Evolutionary conservation across 30 jellyfish, hydroid and myxozoan genomes (phyloP).

Genomic region (Cassiopea xamachana): DNA sequence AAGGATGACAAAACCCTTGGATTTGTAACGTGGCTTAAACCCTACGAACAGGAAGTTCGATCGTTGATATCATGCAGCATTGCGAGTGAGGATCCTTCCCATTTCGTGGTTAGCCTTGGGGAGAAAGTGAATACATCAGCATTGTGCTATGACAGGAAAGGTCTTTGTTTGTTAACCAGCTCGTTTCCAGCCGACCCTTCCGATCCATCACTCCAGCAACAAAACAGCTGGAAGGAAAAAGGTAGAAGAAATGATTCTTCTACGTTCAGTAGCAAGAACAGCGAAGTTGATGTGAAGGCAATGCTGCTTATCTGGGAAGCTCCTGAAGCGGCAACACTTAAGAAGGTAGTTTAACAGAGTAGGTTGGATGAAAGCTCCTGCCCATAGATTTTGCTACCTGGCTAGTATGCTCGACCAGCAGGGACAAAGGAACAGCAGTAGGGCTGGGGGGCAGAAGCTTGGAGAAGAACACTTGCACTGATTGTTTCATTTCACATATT

Average conservation of each 20-base stretch:
- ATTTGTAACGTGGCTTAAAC: constrained; percentile 67
- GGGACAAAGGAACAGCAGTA: no score
- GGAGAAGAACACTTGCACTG: no score
- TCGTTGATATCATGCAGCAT: constrained; percentile 24
- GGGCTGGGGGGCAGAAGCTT: no score
- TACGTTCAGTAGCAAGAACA: not conserved
- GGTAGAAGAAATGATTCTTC: not conserved
- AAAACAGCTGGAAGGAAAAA: not conserved
- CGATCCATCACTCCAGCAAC: constrained; percentile 7
- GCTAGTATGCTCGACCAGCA: no score
- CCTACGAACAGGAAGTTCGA: constrained; percentile 83
- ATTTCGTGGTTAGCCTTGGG: constrained; percentile 80
- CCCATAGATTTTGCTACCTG: no score
- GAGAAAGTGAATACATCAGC: constrained; percentile 63
- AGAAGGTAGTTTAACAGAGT: not conserved
- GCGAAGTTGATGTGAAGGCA: constrained; percentile 22
- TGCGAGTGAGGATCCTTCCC: constrained; percentile 31
- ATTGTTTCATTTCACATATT: no score
- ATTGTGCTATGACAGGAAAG: constrained; percentile 7
- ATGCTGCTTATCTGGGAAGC: constrained; percentile 66
- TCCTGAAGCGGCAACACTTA: constrained; percentile 41
- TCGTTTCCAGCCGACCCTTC: constrained; percentile 36
- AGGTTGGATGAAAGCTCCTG: no score
- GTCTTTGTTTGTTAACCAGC: constrained; percentile 57
- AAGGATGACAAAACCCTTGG: not conserved